Base-by-base conservation (phyloP, 2,888 invertebrate genomes). In the Gryllus longicercus region DNA sequence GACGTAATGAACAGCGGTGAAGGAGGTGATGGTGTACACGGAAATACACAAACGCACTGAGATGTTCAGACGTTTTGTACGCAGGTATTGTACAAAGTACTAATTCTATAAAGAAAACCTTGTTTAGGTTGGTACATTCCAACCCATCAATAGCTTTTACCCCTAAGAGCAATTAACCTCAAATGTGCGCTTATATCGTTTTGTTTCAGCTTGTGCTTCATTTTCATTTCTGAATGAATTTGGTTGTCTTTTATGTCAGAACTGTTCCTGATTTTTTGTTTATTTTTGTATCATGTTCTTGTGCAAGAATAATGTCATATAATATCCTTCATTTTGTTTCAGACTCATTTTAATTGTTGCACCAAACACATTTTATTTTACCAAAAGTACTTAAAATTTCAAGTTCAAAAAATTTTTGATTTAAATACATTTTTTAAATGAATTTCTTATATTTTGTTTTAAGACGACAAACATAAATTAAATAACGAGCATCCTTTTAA, bases 181-280 rank as follows among this genome's bases (percentile, higher is more conserved):
- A n/a, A 63, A 11, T 63, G 38, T 38, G 38, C 63, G 63, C 63
- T 63, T 63, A 63, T 63, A n/a, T 63, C 16, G n/a, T 63, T 63
- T 63, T 63, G 63, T 63, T 63, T 63, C 63, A 63, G 63, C 63
- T 63, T 63, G n/a, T 63, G 63, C 63, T 63, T 63, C 63, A 63
- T 63, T 63, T 63, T 63, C n/a, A 63, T 63, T 14, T 63, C n/a
- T 63, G 14, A 63, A 12, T 63, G 63, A 63, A 63, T 63, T 63
- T 38, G 38, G 38, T 38, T 5, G 10, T 4, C 0, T 4, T 63
- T 63, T 63, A 38, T 38, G 38, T 38, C 38, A 38, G 38, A 38
- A 38, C 38, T 38, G 38, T 38, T 38, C 38, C 38, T 38, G 38
- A 38, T 38, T 38, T 5, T 21, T 38, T 21, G n/a, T 38, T 38